Evolutionary conservation across 1,140 invertebrate genomes (phyloP), one percentile per base, ranked within the genome.

Genomic region (Conopomorpha cramerella): DNA sequence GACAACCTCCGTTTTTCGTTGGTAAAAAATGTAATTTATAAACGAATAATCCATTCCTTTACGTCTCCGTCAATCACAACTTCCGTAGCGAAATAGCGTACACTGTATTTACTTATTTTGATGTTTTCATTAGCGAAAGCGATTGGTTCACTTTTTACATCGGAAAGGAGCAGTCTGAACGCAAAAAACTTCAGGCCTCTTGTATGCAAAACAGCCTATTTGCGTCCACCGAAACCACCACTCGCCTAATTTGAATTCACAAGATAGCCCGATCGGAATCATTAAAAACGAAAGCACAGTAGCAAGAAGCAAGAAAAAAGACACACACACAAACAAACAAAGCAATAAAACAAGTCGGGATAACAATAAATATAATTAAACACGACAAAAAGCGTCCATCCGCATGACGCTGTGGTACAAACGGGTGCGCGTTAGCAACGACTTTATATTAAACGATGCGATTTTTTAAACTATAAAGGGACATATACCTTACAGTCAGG

Each of bases 341-440:
- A 62, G 70, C 57, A 65, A 71, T 66, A 65, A 71, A 71, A 71
- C 67, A 67, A 67, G 66, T 72, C 64, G 67, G 48, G 51, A 62
- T 53, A 62, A 74, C 63, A 67, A 74, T 73, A 74, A 70, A 70
- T 68, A 73, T 73, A 73, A 70, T 68, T 73, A 68, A 73, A 70
- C 61, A 63, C 62, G 55, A 67, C 60, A 66, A 72, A 72, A 65
- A 66, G 51, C 53, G 55, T 58, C 54, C 60, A 58, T 60, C 55
- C 51, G 44, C 55, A 60, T 61, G 56, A 60, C 60, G 62, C 55
- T 54, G n/a, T n/a, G 51, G 54, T 62, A 60, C 59, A 54, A 62
- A 60, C 60, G 48, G 49, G 35, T 47, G 49, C 49, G 45, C 45
- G 46, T 40, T 51, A 43, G 39, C 37, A 48, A 58, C 56, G 52